Conservation (phyloP, 2,888 invertebrate species). For the Keiferia lycopersicella region DNA sequence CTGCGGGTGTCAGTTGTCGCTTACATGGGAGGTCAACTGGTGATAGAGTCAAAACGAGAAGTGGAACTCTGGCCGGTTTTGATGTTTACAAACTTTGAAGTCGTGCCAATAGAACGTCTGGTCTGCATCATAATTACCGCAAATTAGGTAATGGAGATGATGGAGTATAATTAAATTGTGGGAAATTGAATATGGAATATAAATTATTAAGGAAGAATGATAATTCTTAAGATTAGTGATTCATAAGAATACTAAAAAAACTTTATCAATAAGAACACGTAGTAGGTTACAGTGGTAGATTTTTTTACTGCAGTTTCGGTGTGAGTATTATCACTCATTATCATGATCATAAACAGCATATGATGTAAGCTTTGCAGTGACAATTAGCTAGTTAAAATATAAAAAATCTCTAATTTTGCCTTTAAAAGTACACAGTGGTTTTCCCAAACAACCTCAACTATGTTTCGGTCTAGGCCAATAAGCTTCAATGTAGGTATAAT, state of each 20-base stretch:
- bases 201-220: neutral
- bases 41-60: neutral
- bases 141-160: constrained; percentile 1
- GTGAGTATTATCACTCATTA: no score
- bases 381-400: no score
- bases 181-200: neutral
- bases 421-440: no score
- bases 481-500: no score
- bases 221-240: neutral
- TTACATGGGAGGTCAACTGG: neutral
- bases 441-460: no score
- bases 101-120: constrained; percentile 12
- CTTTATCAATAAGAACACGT: neutral
- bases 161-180: neutral
- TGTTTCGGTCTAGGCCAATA: no score
- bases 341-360: no score
- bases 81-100: constrained; percentile 17
- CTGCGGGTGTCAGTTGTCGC: neutral
- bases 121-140: constrained; percentile 13
- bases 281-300: no score
- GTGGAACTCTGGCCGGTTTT: constrained; percentile 3
- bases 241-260: neutral
- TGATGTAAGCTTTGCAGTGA: no score
- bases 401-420: no score
- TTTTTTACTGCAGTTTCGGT: no score